These are phyloP conservation scores for Euclidia mi DNA, from an alignment of 2,888 invertebrate species.

Conservation along the genomic window DNA sequence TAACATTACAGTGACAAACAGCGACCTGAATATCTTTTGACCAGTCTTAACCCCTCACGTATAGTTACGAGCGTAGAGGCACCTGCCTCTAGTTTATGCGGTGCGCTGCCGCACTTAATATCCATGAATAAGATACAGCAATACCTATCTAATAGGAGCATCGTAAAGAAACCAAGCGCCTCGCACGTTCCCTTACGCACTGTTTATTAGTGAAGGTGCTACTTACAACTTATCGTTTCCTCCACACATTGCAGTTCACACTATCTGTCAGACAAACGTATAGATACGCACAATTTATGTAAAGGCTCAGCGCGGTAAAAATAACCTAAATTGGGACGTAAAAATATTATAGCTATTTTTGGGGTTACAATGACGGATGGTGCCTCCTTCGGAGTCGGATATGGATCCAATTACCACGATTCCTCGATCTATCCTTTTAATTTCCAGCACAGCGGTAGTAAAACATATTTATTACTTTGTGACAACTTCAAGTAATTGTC, in stretches of 20 bases:
- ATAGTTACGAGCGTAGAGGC: too few relatives aligned
- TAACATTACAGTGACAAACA: too few relatives aligned
- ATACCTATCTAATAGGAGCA: conserved; percentile 52
- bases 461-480: conserved; percentile 47
- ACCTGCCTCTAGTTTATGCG: conserved; percentile 65
- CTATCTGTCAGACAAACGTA: conserved; percentile 25
- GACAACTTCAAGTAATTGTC: conserved; percentile 47
- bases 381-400: too few relatives aligned
- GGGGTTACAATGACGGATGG: too few relatives aligned
- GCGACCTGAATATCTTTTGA: too few relatives aligned
- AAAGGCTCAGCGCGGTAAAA: conserved; percentile 35
- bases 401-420: too few relatives aligned
- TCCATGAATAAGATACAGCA: conserved; percentile 57
- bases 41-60: too few relatives aligned
- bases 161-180: conserved; percentile 48
- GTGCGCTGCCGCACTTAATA: conserved; percentile 51
- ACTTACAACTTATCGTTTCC: conserved; percentile 48
- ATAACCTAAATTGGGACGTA: conserved; percentile 53
- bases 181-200: conserved; percentile 40
- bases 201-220: conserved; percentile 49
- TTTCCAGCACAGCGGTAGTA: conserved; percentile 41
- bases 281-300: conserved; percentile 41
- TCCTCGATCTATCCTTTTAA: too few relatives aligned
- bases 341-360: too few relatives aligned
- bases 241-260: conserved; percentile 24